phyloP scores from a whole-genome alignment of 2,797 vertebrate genomes.

The Falco concolor region DNA sequence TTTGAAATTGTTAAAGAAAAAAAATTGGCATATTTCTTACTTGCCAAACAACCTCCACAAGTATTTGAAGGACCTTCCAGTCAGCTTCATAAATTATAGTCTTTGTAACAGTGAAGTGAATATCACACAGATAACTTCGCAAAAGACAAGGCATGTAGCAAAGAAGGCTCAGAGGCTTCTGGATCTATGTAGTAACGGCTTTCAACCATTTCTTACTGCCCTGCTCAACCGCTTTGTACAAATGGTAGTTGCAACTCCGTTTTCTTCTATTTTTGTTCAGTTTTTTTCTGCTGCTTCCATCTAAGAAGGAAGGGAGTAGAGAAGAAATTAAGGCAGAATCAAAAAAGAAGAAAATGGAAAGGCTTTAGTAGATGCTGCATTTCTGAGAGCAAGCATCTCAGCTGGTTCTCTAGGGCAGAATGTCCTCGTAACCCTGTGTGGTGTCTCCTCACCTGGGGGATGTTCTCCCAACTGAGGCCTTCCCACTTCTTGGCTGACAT shows the following conservation, averaged over 20 bases:
- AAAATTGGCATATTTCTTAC: rapidly evolving
- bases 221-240: not conserved
- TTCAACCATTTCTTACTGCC: not conserved
- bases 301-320: not conserved
- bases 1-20: not conserved
- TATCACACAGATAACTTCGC: not conserved
- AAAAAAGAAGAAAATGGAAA: not conserved
- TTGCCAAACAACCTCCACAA: not conserved
- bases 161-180: not conserved
- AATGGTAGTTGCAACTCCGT: not conserved
- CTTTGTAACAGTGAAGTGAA: not conserved
- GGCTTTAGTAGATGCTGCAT: not conserved
- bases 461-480: not conserved
- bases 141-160: not conserved
- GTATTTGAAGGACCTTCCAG: not conserved
- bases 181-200: not conserved
- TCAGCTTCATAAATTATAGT: not conserved
- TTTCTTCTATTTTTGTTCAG: not conserved
- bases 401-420: not conserved
- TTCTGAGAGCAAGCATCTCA: not conserved
- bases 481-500: slow-evolving; percentile 6
- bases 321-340: not conserved
- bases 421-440: not conserved
- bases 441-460: not conserved
- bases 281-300: not conserved